phyloP scores from a whole-genome alignment of 2,797 vertebrate species.

The Chrysocyon brachyurus region DNA sequence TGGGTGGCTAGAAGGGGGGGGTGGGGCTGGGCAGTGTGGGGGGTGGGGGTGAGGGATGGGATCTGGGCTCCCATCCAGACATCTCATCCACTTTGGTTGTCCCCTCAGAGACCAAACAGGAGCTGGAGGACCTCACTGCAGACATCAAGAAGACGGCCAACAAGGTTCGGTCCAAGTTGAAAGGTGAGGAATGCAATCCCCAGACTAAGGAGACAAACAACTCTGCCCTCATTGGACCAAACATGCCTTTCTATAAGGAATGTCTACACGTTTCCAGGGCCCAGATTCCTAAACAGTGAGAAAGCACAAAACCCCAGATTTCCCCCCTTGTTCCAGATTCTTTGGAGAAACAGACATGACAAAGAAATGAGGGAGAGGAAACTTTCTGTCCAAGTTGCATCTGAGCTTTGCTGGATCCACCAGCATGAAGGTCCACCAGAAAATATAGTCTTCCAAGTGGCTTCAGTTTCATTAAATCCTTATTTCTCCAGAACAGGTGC shows the following conservation, averaged over 20 bases:
- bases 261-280: not conserved
- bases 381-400: not conserved
- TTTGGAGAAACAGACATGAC: not conserved
- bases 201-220: not conserved
- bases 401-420: not conserved
- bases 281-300: constrained; percentile 15
- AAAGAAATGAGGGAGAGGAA: not conserved
- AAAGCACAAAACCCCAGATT: not conserved
- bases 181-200: constrained; percentile 90
- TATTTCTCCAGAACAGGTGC: constrained; percentile 44
- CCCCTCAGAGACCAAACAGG: constrained; percentile 95
- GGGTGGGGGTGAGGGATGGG: not conserved
- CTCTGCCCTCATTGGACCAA: not conserved
- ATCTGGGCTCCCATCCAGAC: not conserved
- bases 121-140: constrained; percentile 97
- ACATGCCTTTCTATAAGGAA: not conserved
- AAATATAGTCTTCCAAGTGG: not conserved
- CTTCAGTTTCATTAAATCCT: constrained; percentile 25
- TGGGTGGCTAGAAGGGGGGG: accelerated
- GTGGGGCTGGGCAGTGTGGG: accelerated
- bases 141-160: constrained; percentile 99
- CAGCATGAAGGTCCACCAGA: not conserved
- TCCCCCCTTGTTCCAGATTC: not conserved
- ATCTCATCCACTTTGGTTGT: not conserved
- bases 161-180: constrained; percentile 99